Conservation (phyloP, 2,888 invertebrate genomes). For the Eupeodes luniger region DNA sequence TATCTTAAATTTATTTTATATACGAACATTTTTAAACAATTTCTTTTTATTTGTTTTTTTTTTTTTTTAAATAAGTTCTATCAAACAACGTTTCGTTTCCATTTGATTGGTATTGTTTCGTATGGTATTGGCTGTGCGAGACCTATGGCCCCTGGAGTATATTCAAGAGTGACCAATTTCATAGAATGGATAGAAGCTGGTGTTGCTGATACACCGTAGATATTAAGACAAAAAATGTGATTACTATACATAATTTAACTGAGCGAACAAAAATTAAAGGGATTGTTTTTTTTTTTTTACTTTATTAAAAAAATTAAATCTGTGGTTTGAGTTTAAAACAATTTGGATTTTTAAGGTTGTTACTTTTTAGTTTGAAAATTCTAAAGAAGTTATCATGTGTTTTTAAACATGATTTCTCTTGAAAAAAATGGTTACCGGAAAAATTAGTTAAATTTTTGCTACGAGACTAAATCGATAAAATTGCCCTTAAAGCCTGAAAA, state of each 20-base stretch:
- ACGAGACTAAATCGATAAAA: no score
- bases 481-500: no score
- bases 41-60: slow-evolving; percentile 24
- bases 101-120: slow-evolving; percentile 88
- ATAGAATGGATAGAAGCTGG: slow-evolving; percentile 87
- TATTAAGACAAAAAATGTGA: slow-evolving; percentile 28
- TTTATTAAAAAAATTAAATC: neutral
- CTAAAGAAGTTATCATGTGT: no score
- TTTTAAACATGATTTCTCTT: no score
- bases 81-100: slow-evolving; percentile 78
- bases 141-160: slow-evolving; percentile 87
- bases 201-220: slow-evolving; percentile 79
- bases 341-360: no score
- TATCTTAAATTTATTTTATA: neutral
- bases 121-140: slow-evolving; percentile 88
- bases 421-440: no score
- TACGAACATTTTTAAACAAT: neutral
- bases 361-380: no score
- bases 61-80: slow-evolving; percentile 52
- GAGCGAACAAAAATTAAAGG: slow-evolving; percentile 31
- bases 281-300: slow-evolving; percentile 34
- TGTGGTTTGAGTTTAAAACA: no score
- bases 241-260: neutral
- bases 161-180: slow-evolving; percentile 86
- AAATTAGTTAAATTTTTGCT: no score